These are phyloP conservation scores for Molossus alvarezi DNA, from an alignment of 2,797 vertebrate genomes.

Conservation along the genomic window DNA sequence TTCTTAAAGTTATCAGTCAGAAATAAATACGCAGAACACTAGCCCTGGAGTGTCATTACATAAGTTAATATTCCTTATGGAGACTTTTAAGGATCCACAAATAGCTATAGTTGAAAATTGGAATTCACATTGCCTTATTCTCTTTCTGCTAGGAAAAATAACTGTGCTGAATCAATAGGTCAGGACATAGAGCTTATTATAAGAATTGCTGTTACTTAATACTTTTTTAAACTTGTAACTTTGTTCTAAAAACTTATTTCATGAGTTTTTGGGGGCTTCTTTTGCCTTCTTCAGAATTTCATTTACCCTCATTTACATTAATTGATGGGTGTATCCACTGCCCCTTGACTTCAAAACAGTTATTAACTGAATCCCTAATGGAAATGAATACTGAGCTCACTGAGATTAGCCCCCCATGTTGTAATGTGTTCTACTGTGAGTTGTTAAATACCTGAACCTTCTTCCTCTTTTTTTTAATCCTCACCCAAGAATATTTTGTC, in stretches of 20 bases:
- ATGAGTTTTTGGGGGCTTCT: not conserved
- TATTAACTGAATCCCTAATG: not conserved
- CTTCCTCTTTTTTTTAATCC: not conserved
- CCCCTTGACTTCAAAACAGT: not conserved
- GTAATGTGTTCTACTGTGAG: slow-evolving; percentile 54
- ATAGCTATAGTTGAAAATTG: not conserved
- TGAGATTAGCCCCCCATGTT: not conserved
- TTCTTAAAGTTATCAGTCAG: slow-evolving; percentile 44
- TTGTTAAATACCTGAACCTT: slow-evolving; percentile 13
- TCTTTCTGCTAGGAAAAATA: slow-evolving; percentile 20
- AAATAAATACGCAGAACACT: slow-evolving; percentile 36
- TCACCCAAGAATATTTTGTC: too few relatives aligned
- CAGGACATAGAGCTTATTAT: not conserved
- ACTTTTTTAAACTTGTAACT: not conserved
- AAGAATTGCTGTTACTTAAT: slow-evolving; percentile 9
- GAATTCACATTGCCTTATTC: not conserved
- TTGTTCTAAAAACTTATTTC: slow-evolving; percentile 52
- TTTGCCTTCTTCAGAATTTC: slow-evolving; percentile 27
- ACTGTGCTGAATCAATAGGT: slow-evolving; percentile 3
- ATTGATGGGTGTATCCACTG: not conserved
- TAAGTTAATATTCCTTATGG: not conserved
- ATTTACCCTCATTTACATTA: not conserved
- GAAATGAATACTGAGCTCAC: slow-evolving; percentile 12
- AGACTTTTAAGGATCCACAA: slow-evolving; percentile 5
- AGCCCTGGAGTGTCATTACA: not conserved